These are phyloP conservation scores for Oscheius myriophilus DNA, from an alignment of 2,888 invertebrate genomes.

Conservation along the genomic window DNA sequence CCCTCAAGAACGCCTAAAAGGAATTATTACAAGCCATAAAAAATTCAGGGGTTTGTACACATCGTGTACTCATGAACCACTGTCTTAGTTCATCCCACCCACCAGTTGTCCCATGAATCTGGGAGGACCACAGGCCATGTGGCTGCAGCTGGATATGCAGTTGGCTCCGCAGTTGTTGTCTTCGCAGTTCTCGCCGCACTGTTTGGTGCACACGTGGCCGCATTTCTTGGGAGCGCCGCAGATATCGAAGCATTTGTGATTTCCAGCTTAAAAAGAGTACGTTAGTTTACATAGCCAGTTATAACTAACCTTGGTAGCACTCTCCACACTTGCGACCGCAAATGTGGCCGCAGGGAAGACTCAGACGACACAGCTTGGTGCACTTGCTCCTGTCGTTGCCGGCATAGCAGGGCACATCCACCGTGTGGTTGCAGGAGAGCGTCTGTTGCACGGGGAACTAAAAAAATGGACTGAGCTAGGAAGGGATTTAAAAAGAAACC, in stretches of 20 bases:
- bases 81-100: too few species aligned
- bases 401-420: conserved; percentile 18
- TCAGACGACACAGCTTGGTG: conserved; percentile 49
- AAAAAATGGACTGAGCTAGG: background rate
- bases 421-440: conserved; percentile 18
- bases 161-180: background rate
- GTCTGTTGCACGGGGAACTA: background rate
- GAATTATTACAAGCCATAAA: conserved; percentile 1
- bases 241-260: background rate
- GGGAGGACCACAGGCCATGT: conserved; percentile 20
- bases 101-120: background rate
- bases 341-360: conserved; percentile 65
- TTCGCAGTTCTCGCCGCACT: background rate
- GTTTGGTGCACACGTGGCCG: background rate
- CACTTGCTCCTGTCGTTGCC: conserved; percentile 38
- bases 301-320: conserved; percentile 21
- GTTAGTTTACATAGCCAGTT: too few species aligned
- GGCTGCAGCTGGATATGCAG: conserved; percentile 20
- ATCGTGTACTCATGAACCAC: too few species aligned
- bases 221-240: background rate
- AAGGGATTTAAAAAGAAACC: background rate
- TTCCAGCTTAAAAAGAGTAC: too few species aligned
- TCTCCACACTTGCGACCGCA: conserved; percentile 71
- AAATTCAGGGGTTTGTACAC: too few species aligned
- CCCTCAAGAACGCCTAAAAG: conserved; percentile 38